Conservation (phyloP, 2,113 vertebrate species). For the Prietella phreatophila region DNA sequence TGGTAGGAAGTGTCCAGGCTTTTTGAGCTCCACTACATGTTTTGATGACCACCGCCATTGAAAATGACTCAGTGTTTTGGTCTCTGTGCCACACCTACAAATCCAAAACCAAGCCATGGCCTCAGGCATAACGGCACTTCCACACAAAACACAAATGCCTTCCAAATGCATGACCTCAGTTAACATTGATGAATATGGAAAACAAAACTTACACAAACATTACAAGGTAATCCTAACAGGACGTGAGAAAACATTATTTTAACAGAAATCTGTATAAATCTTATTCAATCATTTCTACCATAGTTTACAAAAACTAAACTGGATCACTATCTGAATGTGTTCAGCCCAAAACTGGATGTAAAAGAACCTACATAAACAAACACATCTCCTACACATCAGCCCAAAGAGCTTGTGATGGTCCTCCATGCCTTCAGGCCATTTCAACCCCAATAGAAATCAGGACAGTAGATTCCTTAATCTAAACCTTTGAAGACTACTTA, state of each 20-base stretch:
- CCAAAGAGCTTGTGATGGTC: background rate
- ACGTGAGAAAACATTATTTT: background rate
- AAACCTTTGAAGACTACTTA: background rate
- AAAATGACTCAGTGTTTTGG: constrained; percentile 61
- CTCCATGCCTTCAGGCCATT: constrained; percentile 16
- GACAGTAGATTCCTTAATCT: constrained; percentile 20
- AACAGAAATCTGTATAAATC: background rate
- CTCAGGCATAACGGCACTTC: constrained; percentile 9
- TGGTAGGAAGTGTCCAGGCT: constrained; percentile 55
- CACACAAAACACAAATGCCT: background rate
- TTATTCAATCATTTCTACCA: background rate
- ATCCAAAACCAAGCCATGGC: constrained; percentile 22
- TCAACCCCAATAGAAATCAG: constrained; percentile 33
- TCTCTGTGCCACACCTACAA: constrained; percentile 60
- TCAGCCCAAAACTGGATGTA: background rate
- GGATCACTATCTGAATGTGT: background rate
- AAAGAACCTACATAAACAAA: constrained; percentile 1
- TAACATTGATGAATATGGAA: background rate
- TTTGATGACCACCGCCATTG: constrained; percentile 50
- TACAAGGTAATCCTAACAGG: background rate
- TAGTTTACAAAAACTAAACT: background rate
- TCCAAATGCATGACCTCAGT: constrained; percentile 3
- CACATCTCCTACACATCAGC: background rate
- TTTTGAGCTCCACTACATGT: constrained; percentile 34
- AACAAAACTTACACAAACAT: background rate